Percentiles rank a stretch among this genome's conserved stretches.
phyloP scores from a whole-genome alignment of 2,888 invertebrate species.

The Eumacrocentrus americanus region DNA sequence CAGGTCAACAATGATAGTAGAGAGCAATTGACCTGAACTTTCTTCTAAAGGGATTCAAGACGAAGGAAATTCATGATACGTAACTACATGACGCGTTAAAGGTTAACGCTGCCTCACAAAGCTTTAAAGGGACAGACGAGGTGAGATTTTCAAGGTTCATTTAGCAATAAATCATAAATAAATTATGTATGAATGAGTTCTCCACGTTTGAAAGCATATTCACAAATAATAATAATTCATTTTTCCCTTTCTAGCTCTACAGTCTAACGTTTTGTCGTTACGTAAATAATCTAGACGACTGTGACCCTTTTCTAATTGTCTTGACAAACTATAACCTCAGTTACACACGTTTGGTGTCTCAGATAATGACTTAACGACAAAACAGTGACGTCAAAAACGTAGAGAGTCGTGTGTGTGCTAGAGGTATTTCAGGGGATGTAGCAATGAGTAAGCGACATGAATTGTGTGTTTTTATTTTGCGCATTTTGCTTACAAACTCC shows the following conservation, averaged over 20 bases:
- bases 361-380: neutral
- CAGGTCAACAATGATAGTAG: conserved; percentile 35
- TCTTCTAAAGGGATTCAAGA: conserved; percentile 13
- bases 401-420: neutral
- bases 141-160: neutral
- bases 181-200: too few relatives aligned
- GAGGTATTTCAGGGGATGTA: conserved; percentile 1
- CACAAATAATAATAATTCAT: neutral
- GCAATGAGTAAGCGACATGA: conserved; percentile 19
- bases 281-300: too few relatives aligned
- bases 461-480: conserved; percentile 5
- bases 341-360: too few relatives aligned
- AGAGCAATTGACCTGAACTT: conserved; percentile 34
- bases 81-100: conserved; percentile 10
- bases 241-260: neutral
- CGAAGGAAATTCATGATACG: conserved; percentile 16
- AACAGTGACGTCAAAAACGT: neutral
- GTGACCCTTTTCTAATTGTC: too few relatives aligned
- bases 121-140: neutral
- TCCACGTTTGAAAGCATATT: too few relatives aligned
- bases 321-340: neutral
- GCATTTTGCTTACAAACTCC: neutral
- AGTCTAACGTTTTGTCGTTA: neutral
- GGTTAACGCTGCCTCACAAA: conserved; percentile 9
- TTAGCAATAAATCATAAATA: neutral